phyloP scores from a whole-genome alignment of 2,113 vertebrate genomes.

The Tachuris rubrigastra region DNA sequence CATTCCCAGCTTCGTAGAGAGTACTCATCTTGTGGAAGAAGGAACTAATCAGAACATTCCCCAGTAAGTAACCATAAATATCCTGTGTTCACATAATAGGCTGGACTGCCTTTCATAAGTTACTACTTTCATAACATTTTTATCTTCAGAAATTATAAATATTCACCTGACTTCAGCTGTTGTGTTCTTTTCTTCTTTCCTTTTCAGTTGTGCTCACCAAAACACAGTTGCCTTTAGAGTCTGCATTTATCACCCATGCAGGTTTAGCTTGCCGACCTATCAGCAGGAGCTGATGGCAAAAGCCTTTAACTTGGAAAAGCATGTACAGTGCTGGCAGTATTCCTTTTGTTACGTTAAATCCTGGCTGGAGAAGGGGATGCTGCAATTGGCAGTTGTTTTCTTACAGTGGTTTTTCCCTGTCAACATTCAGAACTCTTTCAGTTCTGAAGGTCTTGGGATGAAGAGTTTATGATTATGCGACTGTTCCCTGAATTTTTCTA shows the following conservation, averaged over 20 bases:
- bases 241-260: neutral
- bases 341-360: constrained; percentile 1
- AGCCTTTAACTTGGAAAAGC: neutral
- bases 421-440: neutral
- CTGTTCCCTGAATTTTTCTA: neutral
- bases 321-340: neutral
- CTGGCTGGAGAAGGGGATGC: neutral
- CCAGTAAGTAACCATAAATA: constrained; percentile 61
- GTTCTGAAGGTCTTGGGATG: neutral
- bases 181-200: neutral
- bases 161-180: neutral
- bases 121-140: neutral
- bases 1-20: constrained; percentile 78
- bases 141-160: neutral
- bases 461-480: neutral
- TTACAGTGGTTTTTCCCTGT: neutral
- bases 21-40: constrained; percentile 65
- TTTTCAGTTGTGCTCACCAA: neutral
- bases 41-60: constrained; percentile 41
- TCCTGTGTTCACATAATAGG: neutral
- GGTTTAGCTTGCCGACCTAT: neutral
- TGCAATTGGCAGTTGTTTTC: neutral
- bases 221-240: neutral
- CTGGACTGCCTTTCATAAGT: neutral
- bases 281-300: constrained; percentile 19